Percentiles rank a stretch among this genome's conserved stretches.
Conservation (phyloP, 2,113 vertebrate genomes). For the Micromys minutus region DNA sequence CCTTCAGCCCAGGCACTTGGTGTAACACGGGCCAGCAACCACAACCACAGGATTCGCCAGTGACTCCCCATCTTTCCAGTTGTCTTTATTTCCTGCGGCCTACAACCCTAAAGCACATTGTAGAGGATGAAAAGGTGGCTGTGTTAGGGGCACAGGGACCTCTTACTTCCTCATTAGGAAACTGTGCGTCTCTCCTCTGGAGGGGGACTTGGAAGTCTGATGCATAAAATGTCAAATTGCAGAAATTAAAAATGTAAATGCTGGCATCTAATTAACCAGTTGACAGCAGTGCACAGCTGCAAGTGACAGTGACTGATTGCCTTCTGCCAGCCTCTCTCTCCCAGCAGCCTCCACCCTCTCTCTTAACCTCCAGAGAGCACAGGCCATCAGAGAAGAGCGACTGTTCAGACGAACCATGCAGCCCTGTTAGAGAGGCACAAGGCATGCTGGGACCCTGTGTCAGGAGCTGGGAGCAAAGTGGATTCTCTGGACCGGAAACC, state of each 20-base stretch:
- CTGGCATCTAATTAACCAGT: slow-evolving; percentile 95
- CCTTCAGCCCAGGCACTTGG: too few relatives aligned
- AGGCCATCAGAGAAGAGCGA: slow-evolving; percentile 73
- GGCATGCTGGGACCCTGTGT: background rate
- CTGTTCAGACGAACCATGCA: slow-evolving; percentile 69
- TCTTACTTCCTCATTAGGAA: slow-evolving; percentile 83
- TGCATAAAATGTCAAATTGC: slow-evolving; percentile 91
- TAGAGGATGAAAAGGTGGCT: background rate
- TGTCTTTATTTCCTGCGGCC: background rate
- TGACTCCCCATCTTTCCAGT: background rate
- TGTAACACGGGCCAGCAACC: background rate
- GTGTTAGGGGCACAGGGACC: background rate
- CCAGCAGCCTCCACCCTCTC: slow-evolving; percentile 69
- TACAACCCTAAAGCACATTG: background rate
- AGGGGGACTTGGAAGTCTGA: slow-evolving; percentile 75
- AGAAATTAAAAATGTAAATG: slow-evolving; percentile 98
- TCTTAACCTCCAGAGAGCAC: slow-evolving; percentile 67
- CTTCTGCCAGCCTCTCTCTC: slow-evolving; percentile 86
- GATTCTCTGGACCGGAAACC: accelerated
- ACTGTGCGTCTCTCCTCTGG: slow-evolving; percentile 75
- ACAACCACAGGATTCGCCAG: background rate
- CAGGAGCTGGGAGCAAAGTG: accelerated
- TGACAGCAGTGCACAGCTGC: slow-evolving; percentile 94
- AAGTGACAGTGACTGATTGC: slow-evolving; percentile 96
- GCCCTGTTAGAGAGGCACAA: background rate